These are phyloP conservation scores for Philantomba maxwellii DNA, from an alignment of 2,113 vertebrate genomes.

Conservation along the genomic window DNA sequence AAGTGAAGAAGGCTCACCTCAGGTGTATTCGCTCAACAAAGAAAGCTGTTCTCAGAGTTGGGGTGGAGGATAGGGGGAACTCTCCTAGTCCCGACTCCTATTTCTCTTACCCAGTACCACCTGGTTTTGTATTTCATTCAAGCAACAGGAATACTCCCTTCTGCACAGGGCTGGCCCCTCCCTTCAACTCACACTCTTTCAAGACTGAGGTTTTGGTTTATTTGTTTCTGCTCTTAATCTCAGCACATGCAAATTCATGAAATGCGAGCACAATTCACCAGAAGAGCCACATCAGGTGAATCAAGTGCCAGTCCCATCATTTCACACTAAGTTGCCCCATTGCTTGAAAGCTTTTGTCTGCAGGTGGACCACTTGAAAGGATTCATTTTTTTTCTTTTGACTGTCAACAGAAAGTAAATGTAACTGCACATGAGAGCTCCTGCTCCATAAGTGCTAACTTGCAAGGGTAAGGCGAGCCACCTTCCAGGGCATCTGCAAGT, in stretches of 20 bases:
- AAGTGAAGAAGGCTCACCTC: not conserved
- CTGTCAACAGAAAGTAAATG: not conserved
- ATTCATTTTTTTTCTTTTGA: not conserved
- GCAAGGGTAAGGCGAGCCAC: not conserved
- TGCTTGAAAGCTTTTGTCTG: not conserved
- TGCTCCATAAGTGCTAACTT: not conserved
- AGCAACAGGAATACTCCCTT: not conserved
- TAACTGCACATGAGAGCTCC: not conserved
- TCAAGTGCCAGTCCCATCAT: not conserved
- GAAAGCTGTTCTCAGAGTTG: not conserved
- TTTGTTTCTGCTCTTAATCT: not conserved
- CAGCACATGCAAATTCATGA: not conserved
- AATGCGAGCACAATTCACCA: fast-evolving
- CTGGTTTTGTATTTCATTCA: constrained; percentile 14
- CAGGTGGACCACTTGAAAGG: not conserved
- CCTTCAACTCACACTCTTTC: not conserved
- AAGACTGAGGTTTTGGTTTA: not conserved
- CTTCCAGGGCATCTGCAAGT: not conserved
- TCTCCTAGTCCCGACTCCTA: not conserved
- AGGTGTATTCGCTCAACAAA: constrained; percentile 27
- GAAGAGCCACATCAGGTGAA: not conserved
- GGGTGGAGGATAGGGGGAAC: too few species aligned
- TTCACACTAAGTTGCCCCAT: not conserved
- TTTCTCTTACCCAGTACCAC: not conserved
- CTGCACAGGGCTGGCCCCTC: not conserved